phyloP scores from a whole-genome alignment of 2,113 vertebrate genomes.

The Theristicus caerulescens region DNA sequence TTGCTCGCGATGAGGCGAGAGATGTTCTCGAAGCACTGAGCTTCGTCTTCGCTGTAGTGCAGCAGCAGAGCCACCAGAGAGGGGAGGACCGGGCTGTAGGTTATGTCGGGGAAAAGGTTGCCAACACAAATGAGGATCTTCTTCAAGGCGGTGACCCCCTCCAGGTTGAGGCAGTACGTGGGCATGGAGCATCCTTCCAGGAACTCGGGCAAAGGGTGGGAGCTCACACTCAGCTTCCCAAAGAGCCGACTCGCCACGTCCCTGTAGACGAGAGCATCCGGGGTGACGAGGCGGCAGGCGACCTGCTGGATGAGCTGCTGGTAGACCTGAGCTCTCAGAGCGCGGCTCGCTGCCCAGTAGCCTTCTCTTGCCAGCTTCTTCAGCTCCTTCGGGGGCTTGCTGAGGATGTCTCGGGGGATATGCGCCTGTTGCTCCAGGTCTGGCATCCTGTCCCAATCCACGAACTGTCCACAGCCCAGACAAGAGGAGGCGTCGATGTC shows the following conservation, averaged over 20 bases:
- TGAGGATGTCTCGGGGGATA: conserved; percentile 64
- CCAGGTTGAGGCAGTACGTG: conserved; percentile 81
- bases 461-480: conserved; percentile 79
- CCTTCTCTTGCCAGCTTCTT: conserved; percentile 82
- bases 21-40: conserved; percentile 83
- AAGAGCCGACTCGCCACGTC: conserved; percentile 74
- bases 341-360: conserved; percentile 77
- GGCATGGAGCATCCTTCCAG: conserved; percentile 81
- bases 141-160: conserved; percentile 78
- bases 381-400: conserved; percentile 69
- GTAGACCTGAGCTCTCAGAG: conserved; percentile 80
- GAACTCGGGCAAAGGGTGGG: conserved; percentile 80
- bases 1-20: conserved; percentile 80
- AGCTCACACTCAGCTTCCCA: conserved; percentile 69
- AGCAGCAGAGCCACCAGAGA: conserved; percentile 82
- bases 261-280: conserved; percentile 73
- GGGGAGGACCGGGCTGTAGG: conserved; percentile 82
- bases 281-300: conserved; percentile 64
- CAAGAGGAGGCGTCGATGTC: conserved; percentile 71
- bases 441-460: conserved; percentile 85
- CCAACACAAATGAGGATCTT: conserved; percentile 82
- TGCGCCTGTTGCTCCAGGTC: conserved; percentile 27
- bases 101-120: conserved; percentile 80
- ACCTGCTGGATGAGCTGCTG: conserved; percentile 81
- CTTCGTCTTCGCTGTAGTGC: conserved; percentile 86